Evolutionary conservation across 1,140 invertebrate species (phyloP).

Genomic region (Drosophila gunungcola): DNA sequence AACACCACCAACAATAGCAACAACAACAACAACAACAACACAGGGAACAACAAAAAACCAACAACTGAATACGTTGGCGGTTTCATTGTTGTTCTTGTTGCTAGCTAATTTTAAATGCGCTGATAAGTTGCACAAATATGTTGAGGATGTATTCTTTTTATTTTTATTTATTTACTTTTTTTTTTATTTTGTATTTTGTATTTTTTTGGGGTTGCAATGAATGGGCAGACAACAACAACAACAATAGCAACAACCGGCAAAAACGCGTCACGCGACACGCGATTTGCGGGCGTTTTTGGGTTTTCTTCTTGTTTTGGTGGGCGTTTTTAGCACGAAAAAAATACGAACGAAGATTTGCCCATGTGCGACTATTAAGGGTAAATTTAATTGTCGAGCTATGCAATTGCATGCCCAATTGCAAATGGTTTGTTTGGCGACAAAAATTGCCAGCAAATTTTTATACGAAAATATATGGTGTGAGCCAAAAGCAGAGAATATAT

Average conservation of each 20-base stretch:
- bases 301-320: conserved; percentile 32
- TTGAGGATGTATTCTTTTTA: conserved; percentile 60
- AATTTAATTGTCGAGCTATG: conserved; percentile 48
- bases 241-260: conserved; percentile 28
- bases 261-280: conserved; percentile 54
- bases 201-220: conserved; percentile 49
- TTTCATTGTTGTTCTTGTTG: conserved; percentile 25
- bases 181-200: conserved; percentile 10
- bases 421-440: conserved; percentile 11
- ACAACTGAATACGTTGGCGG: conserved; percentile 51
- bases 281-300: conserved; percentile 43
- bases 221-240: conserved; percentile 40
- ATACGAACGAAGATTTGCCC: conserved; percentile 9
- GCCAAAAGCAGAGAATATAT: not conserved
- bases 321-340: conserved; percentile 29
- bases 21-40: conserved; percentile 21
- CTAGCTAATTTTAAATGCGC: conserved; percentile 78
- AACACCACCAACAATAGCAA: conserved; percentile 11
- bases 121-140: conserved; percentile 82
- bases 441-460: conserved; percentile 28
- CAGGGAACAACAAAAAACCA: conserved; percentile 25
- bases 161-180: conserved; percentile 13
- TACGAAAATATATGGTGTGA: conserved; percentile 2
- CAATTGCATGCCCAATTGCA: conserved; percentile 49
- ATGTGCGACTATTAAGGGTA: conserved; percentile 52